Conservation (phyloP, 2,888 invertebrate genomes). For the Chloroclysta siterata region DNA sequence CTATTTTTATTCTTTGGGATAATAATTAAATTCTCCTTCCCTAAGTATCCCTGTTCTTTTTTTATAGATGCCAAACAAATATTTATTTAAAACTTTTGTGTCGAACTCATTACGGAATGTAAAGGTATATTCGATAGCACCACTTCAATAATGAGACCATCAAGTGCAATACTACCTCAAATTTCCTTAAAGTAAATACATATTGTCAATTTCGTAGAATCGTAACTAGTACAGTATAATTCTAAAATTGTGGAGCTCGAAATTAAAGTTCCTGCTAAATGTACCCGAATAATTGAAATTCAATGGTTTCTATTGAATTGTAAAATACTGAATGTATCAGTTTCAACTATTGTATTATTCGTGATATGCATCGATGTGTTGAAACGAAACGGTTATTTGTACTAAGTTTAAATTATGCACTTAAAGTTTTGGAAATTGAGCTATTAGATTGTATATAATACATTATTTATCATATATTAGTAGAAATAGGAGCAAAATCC, state of each 20-base stretch:
- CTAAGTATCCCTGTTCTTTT: no score
- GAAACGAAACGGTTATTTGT: neutral
- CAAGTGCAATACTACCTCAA: neutral
- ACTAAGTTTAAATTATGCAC: no score
- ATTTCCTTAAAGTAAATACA: neutral
- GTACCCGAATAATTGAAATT: conserved; percentile 23
- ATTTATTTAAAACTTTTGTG: no score
- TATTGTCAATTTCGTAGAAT: neutral
- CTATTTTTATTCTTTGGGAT: no score
- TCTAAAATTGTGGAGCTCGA: neutral
- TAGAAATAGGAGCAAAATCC: no score
- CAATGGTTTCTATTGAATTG: conserved; percentile 26
- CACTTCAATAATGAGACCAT: neutral
- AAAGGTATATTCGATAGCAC: neutral
- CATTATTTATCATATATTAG: no score
- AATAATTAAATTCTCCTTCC: no score
- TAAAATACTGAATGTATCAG: conserved; percentile 15
- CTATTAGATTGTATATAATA: no score
- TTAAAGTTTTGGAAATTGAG: no score
- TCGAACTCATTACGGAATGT: no score
- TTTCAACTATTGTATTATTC: conserved; percentile 12
- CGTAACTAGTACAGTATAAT: neutral
- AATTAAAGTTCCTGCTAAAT: conserved; percentile 6
- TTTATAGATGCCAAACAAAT: no score
- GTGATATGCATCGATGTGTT: neutral